Base-by-base conservation (phyloP, 2,113 vertebrate genomes). In the Litocranius walleri region DNA sequence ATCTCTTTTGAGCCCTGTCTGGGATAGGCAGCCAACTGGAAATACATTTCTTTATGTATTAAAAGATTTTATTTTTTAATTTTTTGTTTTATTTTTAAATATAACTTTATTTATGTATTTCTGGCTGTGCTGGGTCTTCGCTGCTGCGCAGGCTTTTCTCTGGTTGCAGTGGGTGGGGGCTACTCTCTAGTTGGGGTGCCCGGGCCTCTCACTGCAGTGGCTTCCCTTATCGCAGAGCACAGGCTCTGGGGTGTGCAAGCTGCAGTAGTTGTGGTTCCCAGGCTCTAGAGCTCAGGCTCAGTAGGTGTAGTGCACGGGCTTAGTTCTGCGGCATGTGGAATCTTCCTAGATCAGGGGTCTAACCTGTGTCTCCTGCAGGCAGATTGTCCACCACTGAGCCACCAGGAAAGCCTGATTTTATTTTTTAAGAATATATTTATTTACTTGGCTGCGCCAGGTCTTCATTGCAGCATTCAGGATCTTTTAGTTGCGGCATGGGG, bases 221-320 rank as follows among this genome's bases (percentile, higher is more conserved):
- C 23, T 77, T 43, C 40, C 14, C 23, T 43, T 27, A 23, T 14
- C 2, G 6, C 3, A 3, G 10, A 77, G 23, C 71, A 14, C 1
- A 0, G 71, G 12, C 40, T 77, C 71, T 7, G 40, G 71, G 71
- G 40, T 3, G 0, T 14, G 71, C 36, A 1, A 12, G 71, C 40
- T 43, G 21, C 11, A 0, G 6, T 7, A 27, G 23, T 0, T 43
- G 40, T 11, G 0, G 40, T 40, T 43, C 71, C 71, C 71, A 4
- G 71, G 71, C 71, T 27, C 71, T 43, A 13, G 12, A 77, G 71
- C 40, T 27, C 36, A 77, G 71, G 71, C 40, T 77, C 3, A 4
- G 40, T 27, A 77, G 23, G 40, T 43, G 21, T 77, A 36, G 23
- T 7, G 12, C 23, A 4, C 1, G 5, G 40, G 71, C 21, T 43